Base-by-base conservation (phyloP, 1,140 invertebrate genomes). In the Trichogramma pretiosum region DNA sequence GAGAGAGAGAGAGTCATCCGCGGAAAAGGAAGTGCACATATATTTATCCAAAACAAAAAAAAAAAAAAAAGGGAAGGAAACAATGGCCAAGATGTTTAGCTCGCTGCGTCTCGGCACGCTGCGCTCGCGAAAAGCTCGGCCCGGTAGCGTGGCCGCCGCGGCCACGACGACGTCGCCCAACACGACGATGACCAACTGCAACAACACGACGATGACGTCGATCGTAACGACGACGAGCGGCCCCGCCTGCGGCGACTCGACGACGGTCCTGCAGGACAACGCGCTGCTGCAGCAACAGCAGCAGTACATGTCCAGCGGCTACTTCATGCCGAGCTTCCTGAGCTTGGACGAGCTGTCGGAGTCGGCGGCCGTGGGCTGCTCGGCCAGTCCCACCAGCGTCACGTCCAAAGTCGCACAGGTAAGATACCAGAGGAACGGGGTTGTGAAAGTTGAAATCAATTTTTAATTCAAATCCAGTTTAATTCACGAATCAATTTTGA, bases 331-430 rank as follows among this genome's bases (percentile, higher is more conserved):
- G 33, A 36, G 26, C 38, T 41, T 58, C 66, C 14, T 47, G 3
- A 13, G 44, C 4, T 18, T 50, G 17, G 56, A 62, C 8, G 61
- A 64, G 16, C 22, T 44, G 1, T 36, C 34, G 0, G 78, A 80
- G 3, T n/a, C n/a, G n/a, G n/a, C n/a, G n/a, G n/a, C n/a, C n/a
- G 37, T 40, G 2, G 78, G 79, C 72, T 53, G 81, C 74, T 21
- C 77, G 75, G 65, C 83, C 73, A 61, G 82, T 72, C 56, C 69
- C 76, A 60, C 57, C 1, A 83, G 82, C 56, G 79, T 85, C 10
- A 82, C 79, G 17, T 83, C 82, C 21, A 84, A 84, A 61, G 72
- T 85, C 44, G 81, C 83, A 0, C 82, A 85, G 56, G 81, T 88
- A 5, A n/a, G n/a, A n/a, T n/a, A n/a, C n/a, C n/a, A n/a, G n/a